Evolutionary conservation across 2,888 invertebrate species (phyloP).

Genomic region (Pristionchus arcanus): DNA sequence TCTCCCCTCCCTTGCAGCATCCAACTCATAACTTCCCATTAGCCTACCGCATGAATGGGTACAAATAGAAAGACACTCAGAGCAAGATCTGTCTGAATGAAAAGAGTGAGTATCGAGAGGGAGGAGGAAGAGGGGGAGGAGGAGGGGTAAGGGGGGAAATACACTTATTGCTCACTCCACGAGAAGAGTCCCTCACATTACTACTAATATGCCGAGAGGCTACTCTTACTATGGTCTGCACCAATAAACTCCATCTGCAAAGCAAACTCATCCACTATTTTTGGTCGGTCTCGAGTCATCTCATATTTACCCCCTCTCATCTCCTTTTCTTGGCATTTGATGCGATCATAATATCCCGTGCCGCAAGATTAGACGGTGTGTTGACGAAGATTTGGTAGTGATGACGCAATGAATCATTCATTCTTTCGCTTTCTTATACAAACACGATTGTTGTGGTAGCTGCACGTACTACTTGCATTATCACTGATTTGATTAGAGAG

Average conservation of each 20-base stretch:
- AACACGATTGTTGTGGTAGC: constrained; percentile 44
- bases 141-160: constrained; percentile 1
- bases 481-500: constrained; percentile 43
- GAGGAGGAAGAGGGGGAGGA: neutral
- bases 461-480: constrained; percentile 13
- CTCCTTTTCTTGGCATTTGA: constrained; percentile 3
- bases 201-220: constrained; percentile 40
- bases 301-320: neutral
- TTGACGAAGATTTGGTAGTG: constrained; percentile 10
- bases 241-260: neutral
- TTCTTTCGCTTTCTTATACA: neutral
- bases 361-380: neutral
- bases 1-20: neutral
- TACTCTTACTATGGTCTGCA: neutral
- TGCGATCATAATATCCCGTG: neutral
- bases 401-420: neutral
- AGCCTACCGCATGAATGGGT: constrained; percentile 36
- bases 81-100: constrained; percentile 35
- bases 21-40: neutral
- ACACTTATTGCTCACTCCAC: constrained; percentile 28
- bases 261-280: constrained; percentile 15
- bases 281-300: neutral
- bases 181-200: constrained; percentile 28
- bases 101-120: constrained; percentile 48
- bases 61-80: constrained; percentile 44